Evolutionary conservation across 2,113 vertebrate genomes (phyloP).

Genomic region (Nycticorax nycticorax): DNA sequence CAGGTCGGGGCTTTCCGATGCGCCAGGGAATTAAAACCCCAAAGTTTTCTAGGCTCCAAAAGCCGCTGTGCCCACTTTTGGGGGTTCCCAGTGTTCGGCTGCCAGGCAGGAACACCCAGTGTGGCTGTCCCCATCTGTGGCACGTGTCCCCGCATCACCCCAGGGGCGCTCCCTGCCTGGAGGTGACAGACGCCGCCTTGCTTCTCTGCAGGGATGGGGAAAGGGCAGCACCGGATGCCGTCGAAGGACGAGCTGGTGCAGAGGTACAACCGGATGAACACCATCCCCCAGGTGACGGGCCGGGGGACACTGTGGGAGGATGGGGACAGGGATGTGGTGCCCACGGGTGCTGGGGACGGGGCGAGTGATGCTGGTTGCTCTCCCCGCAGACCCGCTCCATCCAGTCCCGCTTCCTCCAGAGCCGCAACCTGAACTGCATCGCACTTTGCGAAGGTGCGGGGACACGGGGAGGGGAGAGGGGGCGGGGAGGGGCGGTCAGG

Average conservation of each 20-base stretch:
- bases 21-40: rapidly evolving
- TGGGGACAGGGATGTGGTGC: rapidly evolving
- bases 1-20: not conserved
- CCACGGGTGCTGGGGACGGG: not conserved
- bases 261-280: constrained; percentile 98
- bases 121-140: not conserved
- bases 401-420: constrained; percentile 97
- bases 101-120: not conserved
- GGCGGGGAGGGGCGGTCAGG: not conserved
- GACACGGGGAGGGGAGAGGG: rapidly evolving
- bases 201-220: constrained; percentile 90
- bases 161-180: not conserved
- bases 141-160: rapidly evolving
- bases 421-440: constrained; percentile 98
- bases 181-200: not conserved
- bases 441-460: constrained; percentile 95
- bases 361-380: rapidly evolving
- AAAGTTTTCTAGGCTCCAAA: not conserved
- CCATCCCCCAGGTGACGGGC: constrained; percentile 89
- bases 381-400: constrained; percentile 88
- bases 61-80: rapidly evolving
- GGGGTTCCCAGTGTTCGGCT: not conserved
- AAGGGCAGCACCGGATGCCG: constrained; percentile 99
- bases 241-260: constrained; percentile 98
- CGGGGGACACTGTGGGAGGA: rapidly evolving